Evolutionary conservation across 2,113 vertebrate species (phyloP).

Genomic region (Pachycephala philippinensis): DNA sequence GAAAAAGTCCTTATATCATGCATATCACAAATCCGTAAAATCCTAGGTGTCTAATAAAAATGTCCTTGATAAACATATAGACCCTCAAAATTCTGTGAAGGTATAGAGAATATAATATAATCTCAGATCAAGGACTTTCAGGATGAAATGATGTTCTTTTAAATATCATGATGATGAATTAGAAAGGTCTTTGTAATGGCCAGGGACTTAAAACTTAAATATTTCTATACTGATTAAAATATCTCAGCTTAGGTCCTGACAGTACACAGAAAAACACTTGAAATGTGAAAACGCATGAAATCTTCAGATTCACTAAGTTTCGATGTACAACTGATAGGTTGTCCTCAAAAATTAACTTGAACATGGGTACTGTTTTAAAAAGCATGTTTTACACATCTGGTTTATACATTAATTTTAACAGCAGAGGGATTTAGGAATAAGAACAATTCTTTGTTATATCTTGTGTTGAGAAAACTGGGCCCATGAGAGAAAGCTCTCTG

Average conservation of each 20-base stretch:
- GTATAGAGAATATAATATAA: slow-evolving; percentile 8
- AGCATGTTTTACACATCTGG: not conserved
- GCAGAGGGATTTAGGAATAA: not conserved
- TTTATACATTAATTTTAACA: not conserved
- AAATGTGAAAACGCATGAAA: not conserved
- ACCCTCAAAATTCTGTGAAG: slow-evolving; percentile 44
- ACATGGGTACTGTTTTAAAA: not conserved
- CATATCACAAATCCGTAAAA: slow-evolving; percentile 65
- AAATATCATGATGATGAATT: slow-evolving; percentile 4
- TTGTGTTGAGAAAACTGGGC: not conserved
- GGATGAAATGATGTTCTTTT: not conserved
- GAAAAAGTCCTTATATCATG: slow-evolving; percentile 71
- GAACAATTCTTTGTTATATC: not conserved
- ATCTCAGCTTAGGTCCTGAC: not conserved
- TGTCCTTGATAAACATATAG: slow-evolving; percentile 67
- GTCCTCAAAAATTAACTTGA: not conserved
- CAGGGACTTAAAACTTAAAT: not conserved
- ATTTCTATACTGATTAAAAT: not conserved
- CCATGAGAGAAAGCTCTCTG: not conserved
- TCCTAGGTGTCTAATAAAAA: slow-evolving; percentile 75
- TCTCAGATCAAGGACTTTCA: slow-evolving; percentile 44
- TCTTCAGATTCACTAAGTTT: not conserved
- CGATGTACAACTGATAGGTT: not conserved
- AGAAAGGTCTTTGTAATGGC: slow-evolving; percentile 14
- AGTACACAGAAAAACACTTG: not conserved